Evolutionary conservation across 2,888 invertebrate species (phyloP).

Genomic region (Limenitis camilla): DNA sequence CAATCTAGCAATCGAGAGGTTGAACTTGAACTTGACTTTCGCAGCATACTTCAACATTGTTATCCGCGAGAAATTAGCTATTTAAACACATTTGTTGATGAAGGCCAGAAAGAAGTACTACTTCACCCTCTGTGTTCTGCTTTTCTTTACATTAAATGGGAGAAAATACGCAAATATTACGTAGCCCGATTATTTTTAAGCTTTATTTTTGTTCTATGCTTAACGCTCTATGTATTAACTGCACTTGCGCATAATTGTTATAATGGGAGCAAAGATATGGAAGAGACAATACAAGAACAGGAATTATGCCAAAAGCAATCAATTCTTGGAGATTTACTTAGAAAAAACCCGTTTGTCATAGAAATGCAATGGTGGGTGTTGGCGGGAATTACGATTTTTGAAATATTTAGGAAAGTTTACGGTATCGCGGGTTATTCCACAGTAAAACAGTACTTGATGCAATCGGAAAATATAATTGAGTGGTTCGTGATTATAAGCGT

Average conservation of each 20-base stretch:
- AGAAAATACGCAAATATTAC: constrained; percentile 91
- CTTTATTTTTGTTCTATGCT: constrained; percentile 84
- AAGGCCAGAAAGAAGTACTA: constrained; percentile 90
- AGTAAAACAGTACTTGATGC: constrained; percentile 86
- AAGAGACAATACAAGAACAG: constrained; percentile 81
- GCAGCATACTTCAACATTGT: constrained; percentile 86
- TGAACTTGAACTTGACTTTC: constrained; percentile 86
- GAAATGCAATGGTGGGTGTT: constrained; percentile 90
- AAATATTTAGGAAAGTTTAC: constrained; percentile 86
- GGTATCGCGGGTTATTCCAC: constrained; percentile 88
- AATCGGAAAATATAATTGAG: constrained; percentile 89
- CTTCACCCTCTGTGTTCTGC: constrained; percentile 91
- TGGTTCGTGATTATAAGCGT: constrained; percentile 91
- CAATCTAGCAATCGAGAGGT: constrained; percentile 87
- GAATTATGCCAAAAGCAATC: constrained; percentile 86
- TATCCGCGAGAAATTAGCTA: constrained; percentile 90
- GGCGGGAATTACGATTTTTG: constrained; percentile 84
- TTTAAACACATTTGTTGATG: constrained; percentile 89
- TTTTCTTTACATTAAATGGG: constrained; percentile 91
- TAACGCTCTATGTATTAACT: constrained; percentile 87
- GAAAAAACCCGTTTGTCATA: constrained; percentile 83
- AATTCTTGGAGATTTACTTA: constrained; percentile 82
- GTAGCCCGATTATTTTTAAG: constrained; percentile 85
- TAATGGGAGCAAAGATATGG: constrained; percentile 85
- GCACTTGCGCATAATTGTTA: constrained; percentile 90